These are phyloP conservation scores for Drosophila maculinotata DNA, from an alignment of 2,888 invertebrate species.

Conservation along the genomic window DNA sequence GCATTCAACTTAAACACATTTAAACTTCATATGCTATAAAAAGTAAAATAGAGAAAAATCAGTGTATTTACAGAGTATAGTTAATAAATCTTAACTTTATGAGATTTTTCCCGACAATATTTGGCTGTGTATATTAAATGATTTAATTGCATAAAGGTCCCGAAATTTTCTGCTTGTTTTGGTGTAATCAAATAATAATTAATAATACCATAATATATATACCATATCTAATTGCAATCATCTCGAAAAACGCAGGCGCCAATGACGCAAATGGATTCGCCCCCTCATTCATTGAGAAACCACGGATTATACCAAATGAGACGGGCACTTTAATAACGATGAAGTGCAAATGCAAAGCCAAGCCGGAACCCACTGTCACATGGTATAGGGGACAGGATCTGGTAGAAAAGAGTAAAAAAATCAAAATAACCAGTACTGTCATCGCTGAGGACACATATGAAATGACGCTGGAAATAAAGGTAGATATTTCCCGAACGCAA, in stretches of 20 bases:
- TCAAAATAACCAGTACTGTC: conserved; percentile 91
- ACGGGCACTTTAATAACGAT: conserved; percentile 98
- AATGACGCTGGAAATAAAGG: conserved; percentile 92
- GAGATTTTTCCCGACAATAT: not conserved
- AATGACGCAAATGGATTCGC: conserved; percentile 95
- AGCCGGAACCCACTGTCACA: conserved; percentile 96
- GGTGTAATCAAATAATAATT: no score
- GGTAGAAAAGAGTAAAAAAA: conserved; percentile 94
- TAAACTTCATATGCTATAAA: no score
- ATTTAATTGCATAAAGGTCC: not conserved
- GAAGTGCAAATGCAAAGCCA: conserved; percentile 98
- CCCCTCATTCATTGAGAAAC: conserved; percentile 99
- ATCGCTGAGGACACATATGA: conserved; percentile 95
- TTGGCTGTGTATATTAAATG: not conserved
- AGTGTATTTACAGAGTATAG: no score
- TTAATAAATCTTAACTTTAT: no score
- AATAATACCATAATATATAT: no score
- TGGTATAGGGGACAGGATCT: conserved; percentile 97
- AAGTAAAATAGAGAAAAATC: no score
- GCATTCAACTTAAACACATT: no score
- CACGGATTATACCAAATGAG: conserved; percentile 99
- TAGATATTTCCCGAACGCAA: no score
- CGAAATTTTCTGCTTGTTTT: no score
- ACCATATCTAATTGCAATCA: not conserved
- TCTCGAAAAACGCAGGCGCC: conserved; percentile 88